Evolutionary conservation across 1,140 invertebrate genomes (phyloP).

Genomic region (Drosophila insularis): DNA sequence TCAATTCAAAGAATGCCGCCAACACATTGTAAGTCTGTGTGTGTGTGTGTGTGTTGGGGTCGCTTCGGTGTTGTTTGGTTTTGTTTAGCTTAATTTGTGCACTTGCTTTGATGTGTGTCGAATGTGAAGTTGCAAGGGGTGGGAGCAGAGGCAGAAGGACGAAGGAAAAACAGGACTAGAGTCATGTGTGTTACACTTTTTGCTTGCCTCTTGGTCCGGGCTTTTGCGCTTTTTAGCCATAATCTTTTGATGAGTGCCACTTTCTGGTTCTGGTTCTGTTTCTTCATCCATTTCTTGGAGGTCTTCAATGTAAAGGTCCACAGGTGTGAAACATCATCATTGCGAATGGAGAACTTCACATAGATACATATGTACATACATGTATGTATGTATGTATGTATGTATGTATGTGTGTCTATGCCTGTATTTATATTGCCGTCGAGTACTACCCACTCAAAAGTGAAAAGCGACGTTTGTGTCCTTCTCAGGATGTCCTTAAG

Average conservation of each 20-base stretch:
- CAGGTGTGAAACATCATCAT: slow-evolving; percentile 7
- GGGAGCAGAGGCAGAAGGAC: neutral
- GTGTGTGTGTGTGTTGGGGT: slow-evolving; percentile 7
- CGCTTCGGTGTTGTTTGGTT: slow-evolving; percentile 14
- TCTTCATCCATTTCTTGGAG: neutral
- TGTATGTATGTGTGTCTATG: neutral
- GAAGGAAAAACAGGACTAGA: neutral
- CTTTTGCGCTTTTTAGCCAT: neutral
- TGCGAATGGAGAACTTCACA: neutral
- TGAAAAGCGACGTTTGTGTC: slow-evolving; percentile 1
- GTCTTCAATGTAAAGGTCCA: neutral
- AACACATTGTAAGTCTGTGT: slow-evolving; percentile 15
- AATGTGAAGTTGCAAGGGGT: slow-evolving; percentile 1
- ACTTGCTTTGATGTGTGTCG: slow-evolving; percentile 22
- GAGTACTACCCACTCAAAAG: neutral
- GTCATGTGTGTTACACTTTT: neutral
- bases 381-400: neutral
- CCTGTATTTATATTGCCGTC: neutral
- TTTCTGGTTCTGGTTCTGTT: neutral
- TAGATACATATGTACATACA: too few species aligned
- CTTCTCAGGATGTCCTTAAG: slow-evolving; percentile 7
- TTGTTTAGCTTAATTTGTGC: slow-evolving; percentile 28
- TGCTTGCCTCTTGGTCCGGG: too few species aligned
- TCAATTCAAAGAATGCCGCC: slow-evolving; percentile 37
- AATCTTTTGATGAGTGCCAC: slow-evolving; percentile 9